phyloP scores from a whole-genome alignment of 2,113 vertebrate species.

The human region GRCh38 chr1:217052501-217053000 shows the following conservation, averaged over 20 bases:
- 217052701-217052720: background rate
- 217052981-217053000: background rate
- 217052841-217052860: background rate
- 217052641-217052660: background rate
- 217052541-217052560: background rate
- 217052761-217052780: background rate
- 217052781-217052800: background rate
- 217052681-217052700: background rate
- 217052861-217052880: background rate
- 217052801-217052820: background rate
- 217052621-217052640: background rate
- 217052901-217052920: background rate
- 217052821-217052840: background rate
- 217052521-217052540: background rate
- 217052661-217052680: background rate
- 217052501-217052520: background rate
- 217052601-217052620: background rate
- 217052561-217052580: background rate
- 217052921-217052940: background rate
- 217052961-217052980: background rate
- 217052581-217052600: background rate
- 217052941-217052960: background rate
- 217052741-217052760: background rate
- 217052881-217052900: background rate
- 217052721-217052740: background rate